Evolutionary conservation across 2,888 invertebrate genomes (phyloP), one percentile per base, ranked within the genome.

Genomic region (Ceramica pisi): DNA sequence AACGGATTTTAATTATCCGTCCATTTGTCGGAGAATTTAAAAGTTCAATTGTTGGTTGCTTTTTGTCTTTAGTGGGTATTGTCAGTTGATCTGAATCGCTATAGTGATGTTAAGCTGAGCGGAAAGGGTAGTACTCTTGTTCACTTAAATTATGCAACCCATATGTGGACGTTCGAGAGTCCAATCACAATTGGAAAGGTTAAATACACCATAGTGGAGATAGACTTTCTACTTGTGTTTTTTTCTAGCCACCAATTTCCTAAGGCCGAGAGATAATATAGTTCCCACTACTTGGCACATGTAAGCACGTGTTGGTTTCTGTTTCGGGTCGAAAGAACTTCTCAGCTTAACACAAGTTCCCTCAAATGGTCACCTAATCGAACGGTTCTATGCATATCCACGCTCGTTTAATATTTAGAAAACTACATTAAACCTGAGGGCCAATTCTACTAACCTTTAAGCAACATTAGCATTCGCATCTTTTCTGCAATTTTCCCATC

Each of bases 1-100:
- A 82, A 80, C 77, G 75, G 74, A 75, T 83, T 86, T 85, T 83
- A 83, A 86, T 86, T 83, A 81, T 71, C 66, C 46, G 67, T 71
- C 67, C 63, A 61, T 72, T 81, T 73, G 53, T 64, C 51, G 59
- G 21, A 23, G n/a, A 21, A 81, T 46, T 65, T 71, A n/a, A 57
- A 68, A 56, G 46, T 67, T 46, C 10, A 26, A 50, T 70, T 50
- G 41, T 10, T 67, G 21, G 35, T 56, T n/a, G 12, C 0, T 35
- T 56, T 48, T 26, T 31, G 14, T 67, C 23, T 41, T 23, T n/a
- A 10, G 16, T 71, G 19, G 14, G 1, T 44, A 14, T 35, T 44
- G 10, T 14, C 21, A 19, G 19, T 55, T 67, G 31, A 35, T 48
- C 10, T 38, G 26, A 19, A 21, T 55, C 7, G 1, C 19, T 66